Base-by-base conservation (phyloP, 2,113 vertebrate species). In the Lampris megalopsis region DNA sequence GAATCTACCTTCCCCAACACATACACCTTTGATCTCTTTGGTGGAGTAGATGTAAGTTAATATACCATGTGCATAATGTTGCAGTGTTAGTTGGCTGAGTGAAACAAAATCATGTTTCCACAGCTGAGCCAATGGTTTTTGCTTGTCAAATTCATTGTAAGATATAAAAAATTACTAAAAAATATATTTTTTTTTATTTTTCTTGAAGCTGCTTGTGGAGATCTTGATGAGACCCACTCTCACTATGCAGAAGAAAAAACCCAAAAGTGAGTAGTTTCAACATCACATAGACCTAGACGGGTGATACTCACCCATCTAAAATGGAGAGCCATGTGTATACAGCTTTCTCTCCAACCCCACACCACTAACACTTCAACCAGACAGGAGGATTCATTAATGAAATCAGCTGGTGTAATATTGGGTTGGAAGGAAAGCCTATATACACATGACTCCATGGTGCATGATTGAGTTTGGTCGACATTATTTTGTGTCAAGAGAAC, bases 181-280 rank as follows among this genome's bases (percentile, higher is more conserved):
- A 45, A 45, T 5, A 45, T 7, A 24, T 63, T 63, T n/a, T 57
- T 60, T 66, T 37, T 10, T 43, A 73, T 40, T 73, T 80, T 69
- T 37, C 42, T 77, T 71, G 5, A 11, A 99, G 98, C 96, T 99
- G 87, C 94, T 99, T 77, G 95, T 99, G 90, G 98, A 99, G 94
- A 97, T 99, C 90, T 93, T 99, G 82, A 99, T 99, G 98, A 95
- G 96, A 80, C 97, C 98, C 84, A 99, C 98, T 5, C 93, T 99
- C 77, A 96, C 97, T 85, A 95, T 96, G 82, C 97, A 98, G 92
- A 97, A 96, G 88, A 97, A 97, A 87, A 97, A 97, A 86, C 93
- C 95, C 63, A 97, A 97, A 94, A 95, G 97, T 99, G 94, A 97
- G 96, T 94, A 63, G 2, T 1, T 42, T 7, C 73, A 6, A 67